Percentiles rank a stretch among this genome's conserved stretches.
Evolutionary conservation across 2,888 invertebrate genomes (phyloP).

Genomic region (Lycophotia porphyrea): DNA sequence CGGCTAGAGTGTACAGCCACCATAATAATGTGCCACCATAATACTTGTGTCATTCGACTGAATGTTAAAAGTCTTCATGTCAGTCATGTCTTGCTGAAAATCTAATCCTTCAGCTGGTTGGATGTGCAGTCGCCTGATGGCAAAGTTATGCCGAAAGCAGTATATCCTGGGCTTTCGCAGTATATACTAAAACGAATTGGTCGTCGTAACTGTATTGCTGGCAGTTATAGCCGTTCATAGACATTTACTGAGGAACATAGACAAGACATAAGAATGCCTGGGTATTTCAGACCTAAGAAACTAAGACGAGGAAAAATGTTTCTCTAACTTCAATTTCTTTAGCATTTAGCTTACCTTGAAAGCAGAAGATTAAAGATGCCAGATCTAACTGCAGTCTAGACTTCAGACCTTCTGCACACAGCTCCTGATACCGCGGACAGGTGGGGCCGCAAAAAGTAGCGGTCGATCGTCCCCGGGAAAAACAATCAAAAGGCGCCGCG

Average conservation of each 20-base stretch:
- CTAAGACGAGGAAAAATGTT: no score
- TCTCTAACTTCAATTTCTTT: neutral
- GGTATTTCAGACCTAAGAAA: neutral
- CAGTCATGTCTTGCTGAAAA: neutral
- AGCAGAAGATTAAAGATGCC: neutral
- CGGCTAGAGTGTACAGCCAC: no score
- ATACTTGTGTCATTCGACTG: neutral
- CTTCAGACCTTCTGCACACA: slow-evolving; percentile 44
- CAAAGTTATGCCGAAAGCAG: neutral
- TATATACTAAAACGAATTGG: no score
- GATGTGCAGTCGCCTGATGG: neutral
- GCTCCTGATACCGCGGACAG: slow-evolving; percentile 74
- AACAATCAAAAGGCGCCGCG: slow-evolving; percentile 89
- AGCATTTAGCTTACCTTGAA: neutral
- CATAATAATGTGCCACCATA: no score
- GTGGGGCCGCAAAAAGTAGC: slow-evolving; percentile 77
- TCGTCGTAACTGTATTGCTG: neutral
- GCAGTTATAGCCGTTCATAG: neutral
- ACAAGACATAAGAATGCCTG: neutral
- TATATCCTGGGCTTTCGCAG: neutral
- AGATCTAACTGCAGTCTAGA: neutral
- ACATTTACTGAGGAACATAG: neutral
- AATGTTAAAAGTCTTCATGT: neutral
- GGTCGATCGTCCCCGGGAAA: slow-evolving; percentile 80
- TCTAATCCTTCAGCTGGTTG: neutral